Percentiles rank a stretch among this genome's conserved stretches.
Conservation (phyloP, 1,140 invertebrate species). For the Aporrectodea caliginosa region DNA sequence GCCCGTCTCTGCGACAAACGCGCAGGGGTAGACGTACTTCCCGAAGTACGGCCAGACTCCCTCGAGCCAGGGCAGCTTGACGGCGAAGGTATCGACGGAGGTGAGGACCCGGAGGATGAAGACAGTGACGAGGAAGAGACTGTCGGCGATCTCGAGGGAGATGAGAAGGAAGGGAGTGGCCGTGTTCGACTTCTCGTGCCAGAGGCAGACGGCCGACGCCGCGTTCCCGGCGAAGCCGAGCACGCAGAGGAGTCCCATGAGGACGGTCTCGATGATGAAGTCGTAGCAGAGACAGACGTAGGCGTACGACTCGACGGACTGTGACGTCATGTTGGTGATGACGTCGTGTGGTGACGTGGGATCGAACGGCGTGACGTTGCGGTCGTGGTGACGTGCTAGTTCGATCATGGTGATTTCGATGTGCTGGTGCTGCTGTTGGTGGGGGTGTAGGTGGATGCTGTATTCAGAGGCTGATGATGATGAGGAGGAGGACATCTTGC, state of each 20-base stretch:
- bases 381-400: too few relatives aligned
- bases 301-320: background rate
- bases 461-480: too few relatives aligned
- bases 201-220: constrained; percentile 79
- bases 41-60: constrained; percentile 50
- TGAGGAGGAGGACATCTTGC: too few relatives aligned
- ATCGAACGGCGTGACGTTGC: too few relatives aligned
- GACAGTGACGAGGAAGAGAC: constrained; percentile 77
- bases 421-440: background rate
- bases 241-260: constrained; percentile 72
- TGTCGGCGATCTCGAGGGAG: constrained; percentile 86
- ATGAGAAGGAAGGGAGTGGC: constrained; percentile 61
- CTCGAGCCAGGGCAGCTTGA: constrained; percentile 69
- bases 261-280: constrained; percentile 68
- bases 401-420: background rate
- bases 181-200: constrained; percentile 26
- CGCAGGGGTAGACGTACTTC: constrained; percentile 75
- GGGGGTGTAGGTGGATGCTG: too few relatives aligned
- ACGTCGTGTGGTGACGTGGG: too few relatives aligned
- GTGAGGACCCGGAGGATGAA: constrained; percentile 79
- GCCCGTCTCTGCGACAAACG: constrained; percentile 77
- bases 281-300: constrained; percentile 50
- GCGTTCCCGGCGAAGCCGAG: constrained; percentile 80
- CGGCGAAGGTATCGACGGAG: constrained; percentile 63
- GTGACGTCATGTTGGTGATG: background rate